These are phyloP conservation scores for Anolis apletophallus DNA, from an alignment of 2,797 vertebrate species.

Conservation along the genomic window DNA sequence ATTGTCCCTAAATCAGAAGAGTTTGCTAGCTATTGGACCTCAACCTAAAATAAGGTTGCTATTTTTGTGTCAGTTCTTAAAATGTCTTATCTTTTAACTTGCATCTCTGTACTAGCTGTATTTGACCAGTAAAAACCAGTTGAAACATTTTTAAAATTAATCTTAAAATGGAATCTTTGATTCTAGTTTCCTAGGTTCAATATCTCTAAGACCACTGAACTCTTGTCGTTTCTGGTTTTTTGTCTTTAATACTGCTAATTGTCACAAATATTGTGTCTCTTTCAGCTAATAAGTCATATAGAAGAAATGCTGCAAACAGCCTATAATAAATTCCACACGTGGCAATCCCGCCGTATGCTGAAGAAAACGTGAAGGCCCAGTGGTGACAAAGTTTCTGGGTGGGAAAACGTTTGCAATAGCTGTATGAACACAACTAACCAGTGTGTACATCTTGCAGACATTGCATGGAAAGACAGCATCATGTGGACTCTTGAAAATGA, in stretches of 20 bases:
- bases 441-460: constrained; percentile 69
- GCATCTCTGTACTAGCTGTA: not conserved
- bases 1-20: not conserved
- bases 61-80: not conserved
- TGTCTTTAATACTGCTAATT: not conserved
- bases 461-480: constrained; percentile 71
- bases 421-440: constrained; percentile 74
- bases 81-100: not conserved
- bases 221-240: not conserved
- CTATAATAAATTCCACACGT: constrained; percentile 95
- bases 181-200: not conserved
- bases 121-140: not conserved
- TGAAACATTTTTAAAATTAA: not conserved
- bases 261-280: constrained; percentile 43
- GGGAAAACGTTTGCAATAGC: constrained; percentile 70
- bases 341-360: constrained; percentile 95
- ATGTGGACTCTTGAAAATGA: constrained; percentile 70
- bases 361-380: constrained; percentile 91
- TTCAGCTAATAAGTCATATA: constrained; percentile 93
- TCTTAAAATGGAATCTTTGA: not conserved
- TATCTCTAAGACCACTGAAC: not conserved
- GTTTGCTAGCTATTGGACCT: not conserved
- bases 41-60: not conserved
- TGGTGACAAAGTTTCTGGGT: constrained; percentile 61
- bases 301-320: constrained; percentile 97